Evolutionary conservation across 2,113 vertebrate genomes (phyloP), one percentile per base, ranked within the genome.

Genomic region (Ammodytes dubius): DNA sequence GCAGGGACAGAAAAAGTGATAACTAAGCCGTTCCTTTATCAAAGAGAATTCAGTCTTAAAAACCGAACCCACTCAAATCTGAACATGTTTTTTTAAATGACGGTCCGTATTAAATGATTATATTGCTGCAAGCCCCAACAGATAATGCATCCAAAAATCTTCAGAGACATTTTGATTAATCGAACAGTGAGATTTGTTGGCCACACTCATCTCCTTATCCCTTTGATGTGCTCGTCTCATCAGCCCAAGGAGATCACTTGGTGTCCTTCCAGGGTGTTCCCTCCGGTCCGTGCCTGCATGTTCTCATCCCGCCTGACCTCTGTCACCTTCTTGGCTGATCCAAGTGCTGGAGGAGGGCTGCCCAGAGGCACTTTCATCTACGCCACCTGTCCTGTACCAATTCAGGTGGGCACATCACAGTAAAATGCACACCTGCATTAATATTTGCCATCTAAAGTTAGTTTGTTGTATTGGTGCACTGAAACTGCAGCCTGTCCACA

Each of bases 361-460:
- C 98, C 98, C 19, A 94, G 98, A 37, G 98, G 98, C 76, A 99
- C 98, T 0, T 99, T 99, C 76, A 98, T 99, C 92, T 99, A 99
- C 61, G 96, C 98, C 85, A 98, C 98, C 17, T 99, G 97, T 14
- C 95, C 97, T 50, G 95, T 99, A 53, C 98, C 98, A 10, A 90
- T 99, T 13, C 98, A 99, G 96, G 98, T 99, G 59, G 87, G 91
- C 13, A 58, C 46, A 45, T 54, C 11, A 19, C 40, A 15, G 37
- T 43, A 35, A 4, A 60, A 7, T 56, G 52, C 58, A 7, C 10
- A 9, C 65, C 4, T 58, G 19, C 7, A 0, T 64, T 58, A 64
- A 60, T 77, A 27, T 74, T 67, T 78, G 11, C 47, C 35, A 52
- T 60, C 6, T 66, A 8, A 8, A 27, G 27, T 19, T 63, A 27